Base-by-base conservation (phyloP, 2,888 invertebrate species). In the Caenorhabditis doughertyi region DNA sequence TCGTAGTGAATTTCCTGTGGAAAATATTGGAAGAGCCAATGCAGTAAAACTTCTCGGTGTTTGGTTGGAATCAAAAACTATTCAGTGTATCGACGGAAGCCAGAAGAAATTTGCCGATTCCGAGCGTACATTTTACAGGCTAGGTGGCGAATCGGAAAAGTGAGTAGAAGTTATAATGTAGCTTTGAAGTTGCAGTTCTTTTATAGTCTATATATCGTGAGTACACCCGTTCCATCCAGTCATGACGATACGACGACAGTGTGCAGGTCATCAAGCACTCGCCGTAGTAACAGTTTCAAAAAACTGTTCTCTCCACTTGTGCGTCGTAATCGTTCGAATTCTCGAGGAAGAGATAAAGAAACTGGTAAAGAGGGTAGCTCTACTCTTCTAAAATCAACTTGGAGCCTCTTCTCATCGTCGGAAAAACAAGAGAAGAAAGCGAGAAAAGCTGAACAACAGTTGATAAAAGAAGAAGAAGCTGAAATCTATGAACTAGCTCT, bases 211-310 rank as follows among this genome's bases (percentile, higher is more conserved):
- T 83, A 70, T 47, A 49, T 70, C 18, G 73, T 58, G 7, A 56
- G 21, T 29, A 62, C 83, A 11, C 83, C 83, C 13, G 29, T 27
- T 68, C 18, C 51, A 16, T 58, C 74, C 7, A 39, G 53, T 29
- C 53, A 32, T n/a, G 53, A 60, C 21, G 77, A 77, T n/a, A 68
- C 68, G 3, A 18, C 65, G 2, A 16, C 73, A 3, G 55, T 68
- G 3, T 25, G 55, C 4, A 68, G 79, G 21, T 65, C 79, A 16
- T 53, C 68, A 3, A 77, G 77, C 47, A 65, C 32, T 27, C 70
- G 74, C 1, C 64, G 83, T 16, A 83, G 67, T 21, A 83, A 76
- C 67, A 79, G 79, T 27, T 79, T 83, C 74, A 83, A 83, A 58
- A 35, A 72, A 23, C 53, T 83, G 0, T 83, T 83, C 53, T 74